Base-by-base conservation (phyloP, 2,888 invertebrate species). In the Ormyrus thymus region DNA sequence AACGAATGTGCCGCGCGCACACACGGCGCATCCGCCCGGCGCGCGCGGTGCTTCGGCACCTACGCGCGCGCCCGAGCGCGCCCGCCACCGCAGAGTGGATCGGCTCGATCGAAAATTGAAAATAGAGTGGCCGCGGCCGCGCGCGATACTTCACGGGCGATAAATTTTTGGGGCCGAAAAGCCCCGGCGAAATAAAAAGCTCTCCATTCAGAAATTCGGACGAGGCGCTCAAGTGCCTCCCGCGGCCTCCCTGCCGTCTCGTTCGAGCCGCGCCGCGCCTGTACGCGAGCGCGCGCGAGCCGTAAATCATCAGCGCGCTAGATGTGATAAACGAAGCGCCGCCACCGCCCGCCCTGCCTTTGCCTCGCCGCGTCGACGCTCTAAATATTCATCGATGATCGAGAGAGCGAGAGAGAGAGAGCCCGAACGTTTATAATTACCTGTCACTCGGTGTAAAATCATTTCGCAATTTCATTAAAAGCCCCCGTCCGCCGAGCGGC, bases 391-490 rank as follows among this genome's bases (percentile, higher is more conserved):
- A 76, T 81, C 58, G 48, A 79, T 70, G 78, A 64, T 71, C 72
- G 55, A 69, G 70, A 73, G 64, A 13, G 55, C 8, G 43, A 45
- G 64, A 48, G 62, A 50, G 53, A 66, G n/a, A 29, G 71, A 71
- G 69, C 1, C 11, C 86, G 83, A 86, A 85, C 87, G 61, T 69
- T 69, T 62, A 64, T 78, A 81, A 81, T 88, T 88, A 87, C 87
- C 88, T 88, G 89, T 88, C 88, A 87, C 85, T 85, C 84, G 87
- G 79, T 85, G 86, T 88, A 87, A 88, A 88, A 88, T 88, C 87
- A 88, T 86, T 86, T 85, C 84, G 86, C 86, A 86, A 86, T 87
- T 88, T 88, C 87, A 87, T 88, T 88, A 88, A 86, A 29, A 29
- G 29, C 29, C 76, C 66, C 76, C 76, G n/a, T 15, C 8, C 53